Conservation (phyloP, 2,888 invertebrate genomes). For the Lasioglossum morio region DNA sequence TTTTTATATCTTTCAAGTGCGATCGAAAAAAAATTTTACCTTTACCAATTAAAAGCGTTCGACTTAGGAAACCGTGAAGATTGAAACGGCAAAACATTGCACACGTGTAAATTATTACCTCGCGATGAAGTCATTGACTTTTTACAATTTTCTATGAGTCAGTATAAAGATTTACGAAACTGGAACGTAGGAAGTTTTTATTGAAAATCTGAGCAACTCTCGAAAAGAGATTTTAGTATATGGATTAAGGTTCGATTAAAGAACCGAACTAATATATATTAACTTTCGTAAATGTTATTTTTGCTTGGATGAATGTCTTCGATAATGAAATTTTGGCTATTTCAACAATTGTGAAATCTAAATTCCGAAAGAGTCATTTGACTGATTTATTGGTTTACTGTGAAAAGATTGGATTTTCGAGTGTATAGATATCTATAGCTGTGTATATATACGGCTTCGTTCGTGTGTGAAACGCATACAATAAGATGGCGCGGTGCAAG, state of each 20-base stretch:
- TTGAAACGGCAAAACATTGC: not conserved
- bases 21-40: too few species aligned
- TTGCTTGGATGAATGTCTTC: too few species aligned
- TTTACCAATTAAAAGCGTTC: not conserved
- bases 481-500: conserved; percentile 17
- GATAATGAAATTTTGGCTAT: too few species aligned
- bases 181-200: conserved; percentile 20
- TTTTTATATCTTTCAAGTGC: too few species aligned
- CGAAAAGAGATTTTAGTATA: not conserved
- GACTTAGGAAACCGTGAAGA: not conserved
- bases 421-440: too few species aligned
- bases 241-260: not conserved
- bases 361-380: too few species aligned
- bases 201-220: not conserved
- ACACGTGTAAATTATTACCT: not conserved
- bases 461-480: conserved; percentile 46
- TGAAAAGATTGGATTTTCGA: too few species aligned
- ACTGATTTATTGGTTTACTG: too few species aligned
- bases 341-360: too few species aligned
- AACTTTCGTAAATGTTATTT: too few species aligned
- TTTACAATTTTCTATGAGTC: not conserved
- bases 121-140: too few species aligned
- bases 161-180: conserved; percentile 9
- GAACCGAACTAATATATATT: too few species aligned
- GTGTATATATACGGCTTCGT: conserved; percentile 11